Conservation (phyloP, 2,797 vertebrate genomes). For the Threskiornis aethiopicus region DNA sequence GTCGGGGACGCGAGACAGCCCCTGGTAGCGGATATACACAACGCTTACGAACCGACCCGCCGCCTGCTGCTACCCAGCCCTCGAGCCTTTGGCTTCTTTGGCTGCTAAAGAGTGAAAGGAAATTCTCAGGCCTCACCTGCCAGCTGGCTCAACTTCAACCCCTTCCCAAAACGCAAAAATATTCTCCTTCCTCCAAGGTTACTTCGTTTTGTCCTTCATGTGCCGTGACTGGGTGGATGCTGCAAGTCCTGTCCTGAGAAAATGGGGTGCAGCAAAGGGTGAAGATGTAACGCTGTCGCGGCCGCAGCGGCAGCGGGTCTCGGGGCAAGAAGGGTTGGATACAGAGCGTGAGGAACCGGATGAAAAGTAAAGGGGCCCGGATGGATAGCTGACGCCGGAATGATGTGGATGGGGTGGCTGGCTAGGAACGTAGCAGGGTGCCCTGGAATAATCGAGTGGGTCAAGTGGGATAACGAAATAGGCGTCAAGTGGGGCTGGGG, state of each 20-base stretch:
- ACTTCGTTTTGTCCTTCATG: conserved; percentile 78
- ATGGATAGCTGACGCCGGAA: conserved; percentile 95
- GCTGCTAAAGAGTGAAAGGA: conserved; percentile 46
- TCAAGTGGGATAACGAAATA: conserved; percentile 85
- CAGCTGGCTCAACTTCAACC: not conserved
- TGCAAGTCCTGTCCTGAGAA: conserved; percentile 99
- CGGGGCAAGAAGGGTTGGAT: conserved; percentile 90
- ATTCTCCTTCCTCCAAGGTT: conserved; percentile 18
- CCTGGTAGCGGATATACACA: conserved; percentile 30
- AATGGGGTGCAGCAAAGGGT: conserved; percentile 96
- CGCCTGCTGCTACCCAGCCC: not conserved
- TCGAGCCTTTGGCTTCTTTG: conserved; percentile 58
- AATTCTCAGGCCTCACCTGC: not conserved
- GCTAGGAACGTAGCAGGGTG: conserved; percentile 93
- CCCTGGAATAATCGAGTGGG: conserved; percentile 92
- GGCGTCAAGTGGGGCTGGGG: conserved; percentile 85
- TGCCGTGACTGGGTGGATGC: conserved; percentile 96
- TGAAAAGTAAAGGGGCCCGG: conserved; percentile 93
- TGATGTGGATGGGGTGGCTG: conserved; percentile 97
- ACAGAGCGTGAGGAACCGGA: conserved; percentile 91
- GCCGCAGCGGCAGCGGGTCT: conserved; percentile 86
- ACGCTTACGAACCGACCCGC: not conserved
- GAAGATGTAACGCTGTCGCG: conserved; percentile 93
- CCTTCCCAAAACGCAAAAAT: not conserved
- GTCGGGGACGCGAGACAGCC: not conserved